Percentiles rank a stretch among this genome's conserved stretches.
These are phyloP conservation scores for Cantharis nigra DNA, from an alignment of 2,888 invertebrate species.

Conservation along the genomic window DNA sequence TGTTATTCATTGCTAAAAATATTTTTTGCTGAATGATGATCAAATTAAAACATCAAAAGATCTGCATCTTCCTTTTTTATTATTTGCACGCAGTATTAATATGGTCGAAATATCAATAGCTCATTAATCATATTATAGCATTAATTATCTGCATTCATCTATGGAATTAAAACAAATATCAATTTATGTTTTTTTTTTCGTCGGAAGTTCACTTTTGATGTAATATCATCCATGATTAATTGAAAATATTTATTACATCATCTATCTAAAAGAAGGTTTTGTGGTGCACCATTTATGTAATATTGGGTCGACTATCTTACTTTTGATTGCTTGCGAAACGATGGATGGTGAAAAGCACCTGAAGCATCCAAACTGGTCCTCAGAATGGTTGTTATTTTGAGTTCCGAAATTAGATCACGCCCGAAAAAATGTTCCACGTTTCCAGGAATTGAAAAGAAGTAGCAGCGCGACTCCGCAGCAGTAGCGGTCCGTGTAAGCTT, in stretches of 20 bases:
- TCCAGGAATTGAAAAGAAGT: background rate
- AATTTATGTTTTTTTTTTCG: background rate
- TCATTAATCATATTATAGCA: slow-evolving; percentile 2
- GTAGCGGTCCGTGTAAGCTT: too few relatives aligned
- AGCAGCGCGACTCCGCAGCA: background rate
- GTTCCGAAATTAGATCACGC: background rate
- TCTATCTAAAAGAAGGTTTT: background rate
- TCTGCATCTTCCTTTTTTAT: background rate
- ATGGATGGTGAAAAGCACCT: background rate
- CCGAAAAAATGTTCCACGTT: background rate
- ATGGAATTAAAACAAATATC: slow-evolving; percentile 1
- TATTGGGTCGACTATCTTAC: background rate
- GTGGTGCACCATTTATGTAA: background rate
- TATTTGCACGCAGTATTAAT: background rate
- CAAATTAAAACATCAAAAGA: background rate
- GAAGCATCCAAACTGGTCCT: background rate
- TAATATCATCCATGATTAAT: background rate
- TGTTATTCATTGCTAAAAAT: background rate
- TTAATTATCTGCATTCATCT: slow-evolving; percentile 1
- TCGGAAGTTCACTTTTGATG: slow-evolving; percentile 2
- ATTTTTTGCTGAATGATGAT: background rate
- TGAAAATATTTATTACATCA: background rate
- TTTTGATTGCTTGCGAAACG: background rate
- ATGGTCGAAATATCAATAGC: background rate
- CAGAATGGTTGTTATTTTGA: background rate